A percentile compares a stretch with the other conserved stretches of the same genome.
phyloP scores from a whole-genome alignment of 2,113 vertebrate species.

The Xenopus tropicalis region UCB_Xtro_10.0 CM004446.2:78981501-78982000 shows the following conservation, averaged over 20 bases:
- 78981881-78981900: slow-evolving; percentile 78
- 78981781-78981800: slow-evolving; percentile 74
- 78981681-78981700: slow-evolving; percentile 52
- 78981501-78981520: too few relatives aligned
- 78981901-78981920: slow-evolving; percentile 79
- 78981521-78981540: background rate
- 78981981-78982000: slow-evolving; percentile 81
- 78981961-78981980: slow-evolving; percentile 81
- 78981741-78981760: slow-evolving; percentile 58
- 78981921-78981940: slow-evolving; percentile 84
- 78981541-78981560: background rate
- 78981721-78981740: slow-evolving; percentile 68
- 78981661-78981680: slow-evolving; percentile 4
- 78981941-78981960: slow-evolving; percentile 80
- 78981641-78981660: slow-evolving; percentile 4
- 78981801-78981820: slow-evolving; percentile 63
- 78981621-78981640: slow-evolving; percentile 14
- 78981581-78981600: background rate
- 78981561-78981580: slow-evolving; percentile 4
- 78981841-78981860: slow-evolving; percentile 83
- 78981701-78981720: slow-evolving; percentile 65
- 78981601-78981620: background rate
- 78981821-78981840: slow-evolving; percentile 75
- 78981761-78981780: slow-evolving; percentile 63
- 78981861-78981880: slow-evolving; percentile 77